Evolutionary conservation across 2,113 vertebrate species (phyloP).

Genomic region (Leptodactylus fuscus): DNA sequence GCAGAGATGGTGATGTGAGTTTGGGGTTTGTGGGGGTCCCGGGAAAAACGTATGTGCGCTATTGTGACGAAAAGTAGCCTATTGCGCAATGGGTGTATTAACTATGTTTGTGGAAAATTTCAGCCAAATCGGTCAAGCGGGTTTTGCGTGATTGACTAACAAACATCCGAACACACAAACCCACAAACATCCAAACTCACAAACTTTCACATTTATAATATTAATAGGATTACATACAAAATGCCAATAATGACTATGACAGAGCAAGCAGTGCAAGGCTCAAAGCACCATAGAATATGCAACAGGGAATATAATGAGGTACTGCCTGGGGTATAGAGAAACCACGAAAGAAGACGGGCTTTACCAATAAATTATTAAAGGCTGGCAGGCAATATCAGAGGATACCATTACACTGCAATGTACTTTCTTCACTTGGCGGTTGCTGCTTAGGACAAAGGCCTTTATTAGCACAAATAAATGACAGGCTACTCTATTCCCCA

Average conservation of each 20-base stretch:
- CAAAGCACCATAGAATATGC: background rate
- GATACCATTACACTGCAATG: background rate
- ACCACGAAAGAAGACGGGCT: background rate
- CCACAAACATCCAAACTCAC: no score
- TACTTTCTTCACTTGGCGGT: background rate
- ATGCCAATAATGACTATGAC: background rate
- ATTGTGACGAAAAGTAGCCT: no score
- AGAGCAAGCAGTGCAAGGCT: no score
- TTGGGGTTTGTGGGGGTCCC: no score
- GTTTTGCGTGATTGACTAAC: no score
- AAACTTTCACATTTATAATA: no score
- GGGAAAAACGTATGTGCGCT: no score
- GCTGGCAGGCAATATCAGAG: background rate
- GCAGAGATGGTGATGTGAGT: no score
- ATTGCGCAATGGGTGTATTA: no score
- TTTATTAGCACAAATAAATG: slow-evolving; percentile 1
- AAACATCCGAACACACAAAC: no score
- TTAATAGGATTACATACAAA: background rate
- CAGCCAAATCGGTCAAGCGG: no score
- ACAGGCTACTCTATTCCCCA: background rate
- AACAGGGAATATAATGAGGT: background rate
- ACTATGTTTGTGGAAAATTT: no score
- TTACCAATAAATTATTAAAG: background rate
- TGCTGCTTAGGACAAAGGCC: background rate
- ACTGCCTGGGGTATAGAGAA: background rate